phyloP scores from a whole-genome alignment of 2,797 vertebrate species.

The Sphenopsis melanotis region DNA sequence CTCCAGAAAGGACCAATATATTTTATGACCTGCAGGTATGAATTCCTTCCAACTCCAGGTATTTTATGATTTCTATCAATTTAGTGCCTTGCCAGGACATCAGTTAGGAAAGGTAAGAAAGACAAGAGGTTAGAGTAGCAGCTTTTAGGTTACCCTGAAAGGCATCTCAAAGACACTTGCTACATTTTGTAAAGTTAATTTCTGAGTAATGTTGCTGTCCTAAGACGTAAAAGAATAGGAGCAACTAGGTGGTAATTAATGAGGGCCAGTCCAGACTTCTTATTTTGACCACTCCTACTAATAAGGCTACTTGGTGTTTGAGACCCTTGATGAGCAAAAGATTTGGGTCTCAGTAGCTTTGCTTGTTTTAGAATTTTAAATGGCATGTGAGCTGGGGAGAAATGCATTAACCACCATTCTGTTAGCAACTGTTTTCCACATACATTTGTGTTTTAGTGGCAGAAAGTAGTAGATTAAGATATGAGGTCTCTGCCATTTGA shows the following conservation, averaged over 20 bases:
- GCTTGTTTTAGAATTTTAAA: not conserved
- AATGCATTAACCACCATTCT: not conserved
- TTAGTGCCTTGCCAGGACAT: not conserved
- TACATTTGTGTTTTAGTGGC: not conserved
- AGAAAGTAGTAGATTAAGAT: not conserved
- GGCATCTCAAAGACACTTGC: not conserved
- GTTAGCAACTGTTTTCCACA: not conserved
- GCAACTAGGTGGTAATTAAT: not conserved
- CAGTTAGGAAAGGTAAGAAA: not conserved
- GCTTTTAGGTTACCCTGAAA: not conserved
- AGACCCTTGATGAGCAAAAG: not conserved
- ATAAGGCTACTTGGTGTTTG: not conserved
- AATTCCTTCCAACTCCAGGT: not conserved
- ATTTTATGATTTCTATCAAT: not conserved
- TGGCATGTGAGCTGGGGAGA: not conserved
- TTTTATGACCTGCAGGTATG: not conserved
- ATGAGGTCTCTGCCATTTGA: not conserved
- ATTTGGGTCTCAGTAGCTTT: not conserved
- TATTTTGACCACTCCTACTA: not conserved
- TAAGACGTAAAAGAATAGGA: not conserved
- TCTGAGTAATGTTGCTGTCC: not conserved
- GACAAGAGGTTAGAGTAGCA: not conserved
- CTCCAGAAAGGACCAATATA: not conserved
- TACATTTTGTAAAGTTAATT: not conserved
- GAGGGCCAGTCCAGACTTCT: not conserved